Evolutionary conservation across 2,888 invertebrate species (phyloP), one percentile per base, ranked within the genome.

Genomic region (Tinea trinotella): DNA sequence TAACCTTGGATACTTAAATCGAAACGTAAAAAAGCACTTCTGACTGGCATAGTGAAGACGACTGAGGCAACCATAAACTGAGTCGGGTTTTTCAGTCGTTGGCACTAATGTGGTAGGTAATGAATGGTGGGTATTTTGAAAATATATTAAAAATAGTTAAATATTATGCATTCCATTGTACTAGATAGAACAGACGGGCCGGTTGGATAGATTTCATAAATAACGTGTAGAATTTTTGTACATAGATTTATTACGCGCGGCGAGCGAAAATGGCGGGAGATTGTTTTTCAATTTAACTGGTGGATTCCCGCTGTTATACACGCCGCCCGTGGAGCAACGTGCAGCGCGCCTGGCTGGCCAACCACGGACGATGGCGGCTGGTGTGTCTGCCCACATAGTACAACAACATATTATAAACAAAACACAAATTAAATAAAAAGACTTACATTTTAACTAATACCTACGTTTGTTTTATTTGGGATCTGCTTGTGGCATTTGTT

Each of bases 211-310:
- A 80, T 84, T 85, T 83, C 76, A 85, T 82, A 84, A 85, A 85
- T 83, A 84, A 78, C 75, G 79, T 78, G 83, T 82, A 81, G 78
- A 80, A 83, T 84, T 84, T 84, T 82, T 83, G 82, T 85, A 85
- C 85, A 84, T 85, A 85, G 85, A 85, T 85, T 85, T 85, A 85
- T 85, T 83, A 83, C 81, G 76, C 76, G 79, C 79, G 78, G 74
- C 76, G 76, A 76, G 82, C 81, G 82, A 85, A 85, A 86, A 84
- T 85, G 80, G 82, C 78, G 79, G 83, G 84, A 84, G 86, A 84
- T 85, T 84, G 85, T 87, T 87, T 86, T 87, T 86, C 87, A 86
- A 87, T 87, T 87, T 83, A 78, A 80, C 78, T 69, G 72, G 68
- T 62, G 85, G 69, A 65, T 72, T 71, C 87, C 87, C 66, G 87